These are phyloP conservation scores for Cavia aperea DNA, from an alignment of 2,113 vertebrate genomes.

Conservation along the genomic window DNA sequence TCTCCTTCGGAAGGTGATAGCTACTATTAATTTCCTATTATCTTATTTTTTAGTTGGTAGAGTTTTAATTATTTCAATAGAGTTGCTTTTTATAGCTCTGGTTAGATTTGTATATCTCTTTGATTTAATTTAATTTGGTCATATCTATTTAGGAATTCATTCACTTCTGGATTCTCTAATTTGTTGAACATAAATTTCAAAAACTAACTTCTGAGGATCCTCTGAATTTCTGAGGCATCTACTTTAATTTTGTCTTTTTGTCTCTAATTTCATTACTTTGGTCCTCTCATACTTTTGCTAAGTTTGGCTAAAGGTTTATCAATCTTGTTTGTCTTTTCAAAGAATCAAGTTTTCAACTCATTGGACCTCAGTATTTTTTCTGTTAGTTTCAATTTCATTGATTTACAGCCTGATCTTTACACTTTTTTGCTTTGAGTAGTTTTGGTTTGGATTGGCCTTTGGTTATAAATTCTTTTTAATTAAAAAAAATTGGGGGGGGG, in stretches of 20 bases:
- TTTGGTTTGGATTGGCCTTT: background rate
- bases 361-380: background rate
- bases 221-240: background rate
- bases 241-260: background rate
- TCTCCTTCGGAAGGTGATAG: no score
- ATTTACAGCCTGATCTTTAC: background rate
- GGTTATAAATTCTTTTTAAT: background rate
- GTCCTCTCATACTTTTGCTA: background rate
- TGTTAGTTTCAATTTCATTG: background rate
- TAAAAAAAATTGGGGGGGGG: no score
- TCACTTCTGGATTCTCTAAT: background rate
- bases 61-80: background rate
- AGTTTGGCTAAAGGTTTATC: background rate
- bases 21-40: no score
- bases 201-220: background rate
- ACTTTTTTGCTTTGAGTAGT: background rate
- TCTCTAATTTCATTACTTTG: background rate
- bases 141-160: background rate
- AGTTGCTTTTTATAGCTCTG: background rate
- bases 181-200: background rate
- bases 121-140: background rate
- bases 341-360: background rate
- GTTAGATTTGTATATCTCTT: background rate
- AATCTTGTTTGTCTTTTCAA: background rate
- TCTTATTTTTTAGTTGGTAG: background rate